A percentile compares a stretch with the other conserved stretches of the same genome.
These are phyloP conservation scores for Pseudomyrmex pallidus DNA, from an alignment of 1,140 invertebrate genomes.

Conservation along the genomic window DNA sequence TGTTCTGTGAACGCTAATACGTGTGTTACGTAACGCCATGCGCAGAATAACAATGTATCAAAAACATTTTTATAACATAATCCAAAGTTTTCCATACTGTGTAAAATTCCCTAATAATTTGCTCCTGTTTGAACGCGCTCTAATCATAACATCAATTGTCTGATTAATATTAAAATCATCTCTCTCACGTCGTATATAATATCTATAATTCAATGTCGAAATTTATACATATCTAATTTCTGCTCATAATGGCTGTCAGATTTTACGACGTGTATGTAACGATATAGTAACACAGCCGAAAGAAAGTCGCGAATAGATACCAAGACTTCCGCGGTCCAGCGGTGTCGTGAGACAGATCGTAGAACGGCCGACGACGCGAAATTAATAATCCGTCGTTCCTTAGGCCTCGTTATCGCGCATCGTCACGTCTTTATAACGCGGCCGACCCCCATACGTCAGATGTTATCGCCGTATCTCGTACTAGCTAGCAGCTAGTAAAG, in stretches of 20 bases:
- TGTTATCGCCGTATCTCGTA: conserved; percentile 76
- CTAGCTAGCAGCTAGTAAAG: conserved; percentile 76
- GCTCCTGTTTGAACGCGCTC: no score
- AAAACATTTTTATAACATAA: no score
- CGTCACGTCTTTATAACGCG: conserved; percentile 77
- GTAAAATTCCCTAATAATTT: no score
- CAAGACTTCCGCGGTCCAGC: conserved; percentile 15
- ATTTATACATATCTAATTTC: conserved; percentile 1
- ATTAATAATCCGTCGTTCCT: conserved; percentile 76
- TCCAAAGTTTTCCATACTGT: no score
- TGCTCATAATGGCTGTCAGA: neutral
- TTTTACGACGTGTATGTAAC: neutral
- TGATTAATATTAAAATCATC: neutral
- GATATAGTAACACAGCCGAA: no score
- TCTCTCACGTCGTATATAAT: neutral
- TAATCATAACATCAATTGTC: neutral
- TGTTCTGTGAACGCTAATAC: conserved; percentile 13
- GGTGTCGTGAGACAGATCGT: no score
- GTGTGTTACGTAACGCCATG: neutral
- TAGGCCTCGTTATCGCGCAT: conserved; percentile 76
- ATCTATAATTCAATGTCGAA: neutral
- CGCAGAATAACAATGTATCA: no score
- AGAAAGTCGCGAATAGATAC: neutral
- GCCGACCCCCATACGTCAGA: conserved; percentile 73
- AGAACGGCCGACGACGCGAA: conserved; percentile 52